phyloP scores from a whole-genome alignment of 1,140 invertebrate species.

The Orussus abietinus region DNA sequence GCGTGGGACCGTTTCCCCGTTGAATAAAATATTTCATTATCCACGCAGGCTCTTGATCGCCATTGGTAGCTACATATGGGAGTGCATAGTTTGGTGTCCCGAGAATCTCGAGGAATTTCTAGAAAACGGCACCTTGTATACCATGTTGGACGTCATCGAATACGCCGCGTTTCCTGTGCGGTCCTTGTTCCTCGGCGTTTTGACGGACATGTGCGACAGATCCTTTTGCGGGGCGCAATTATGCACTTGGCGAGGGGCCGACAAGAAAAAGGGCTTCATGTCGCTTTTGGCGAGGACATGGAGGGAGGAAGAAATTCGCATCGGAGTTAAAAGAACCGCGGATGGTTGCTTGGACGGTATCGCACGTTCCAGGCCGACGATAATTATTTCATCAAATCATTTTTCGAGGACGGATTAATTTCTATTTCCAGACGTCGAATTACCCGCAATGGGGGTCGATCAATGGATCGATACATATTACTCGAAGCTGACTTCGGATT shows the following conservation, averaged over 20 bases:
- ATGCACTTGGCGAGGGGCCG: conserved; percentile 32
- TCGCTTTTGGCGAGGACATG: conserved; percentile 33
- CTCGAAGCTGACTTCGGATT: conserved; percentile 13
- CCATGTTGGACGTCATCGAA: conserved; percentile 29
- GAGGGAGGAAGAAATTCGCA: conserved; percentile 34
- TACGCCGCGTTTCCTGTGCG: conserved; percentile 16
- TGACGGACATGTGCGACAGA: conserved; percentile 29
- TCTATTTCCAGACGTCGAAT: conserved; percentile 22
- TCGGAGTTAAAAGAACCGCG: conserved; percentile 21
- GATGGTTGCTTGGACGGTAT: conserved; percentile 25
- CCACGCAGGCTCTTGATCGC: conserved; percentile 32
- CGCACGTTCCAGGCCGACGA: background rate
- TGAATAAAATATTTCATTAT: too few relatives aligned
- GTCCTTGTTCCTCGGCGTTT: conserved; percentile 30
- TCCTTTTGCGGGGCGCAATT: conserved; percentile 24
- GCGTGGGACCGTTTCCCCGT: too few relatives aligned
- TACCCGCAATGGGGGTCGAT: conserved; percentile 26
- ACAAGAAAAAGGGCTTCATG: conserved; percentile 30
- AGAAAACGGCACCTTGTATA: conserved; percentile 20
- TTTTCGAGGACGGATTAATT: background rate
- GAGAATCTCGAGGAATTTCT: conserved; percentile 22
- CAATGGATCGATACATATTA: conserved; percentile 26
- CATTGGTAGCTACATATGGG: conserved; percentile 33
- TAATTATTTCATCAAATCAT: background rate
- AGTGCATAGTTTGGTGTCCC: conserved; percentile 24